Evolutionary conservation across 2,797 vertebrate species (phyloP).

Genomic region (Columba guinea): DNA sequence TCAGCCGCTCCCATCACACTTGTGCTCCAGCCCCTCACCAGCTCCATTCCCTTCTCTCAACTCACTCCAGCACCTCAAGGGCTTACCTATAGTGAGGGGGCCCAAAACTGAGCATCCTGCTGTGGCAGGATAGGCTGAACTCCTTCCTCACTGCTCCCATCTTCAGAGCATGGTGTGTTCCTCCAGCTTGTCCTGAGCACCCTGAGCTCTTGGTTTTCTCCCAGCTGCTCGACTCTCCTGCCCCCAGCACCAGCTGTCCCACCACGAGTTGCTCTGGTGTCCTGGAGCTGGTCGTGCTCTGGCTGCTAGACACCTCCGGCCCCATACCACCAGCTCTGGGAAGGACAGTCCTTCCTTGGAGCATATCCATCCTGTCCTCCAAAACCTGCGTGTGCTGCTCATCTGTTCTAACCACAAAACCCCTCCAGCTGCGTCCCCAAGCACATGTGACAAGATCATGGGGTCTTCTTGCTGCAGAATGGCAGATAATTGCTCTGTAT

Average conservation of each 20-base stretch:
- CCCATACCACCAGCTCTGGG: neutral
- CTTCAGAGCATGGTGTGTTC: neutral
- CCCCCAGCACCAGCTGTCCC: neutral
- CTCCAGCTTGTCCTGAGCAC: neutral
- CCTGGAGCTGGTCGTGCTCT: neutral
- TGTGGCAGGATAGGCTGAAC: neutral
- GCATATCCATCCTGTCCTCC: neutral
- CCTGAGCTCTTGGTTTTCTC: neutral
- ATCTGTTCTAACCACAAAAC: neutral
- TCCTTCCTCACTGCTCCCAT: neutral
- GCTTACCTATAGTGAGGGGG: too few relatives aligned
- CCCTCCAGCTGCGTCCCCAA: neutral
- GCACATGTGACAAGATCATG: neutral
- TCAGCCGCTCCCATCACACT: too few relatives aligned
- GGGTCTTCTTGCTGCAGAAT: neutral
- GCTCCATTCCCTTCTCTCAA: too few relatives aligned
- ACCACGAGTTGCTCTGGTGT: neutral
- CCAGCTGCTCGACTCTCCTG: accelerated
- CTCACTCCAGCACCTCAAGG: too few relatives aligned
- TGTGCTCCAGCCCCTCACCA: too few relatives aligned
- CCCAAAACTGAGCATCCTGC: neutral
- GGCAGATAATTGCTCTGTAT: neutral
- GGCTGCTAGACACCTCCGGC: neutral
- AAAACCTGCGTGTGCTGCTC: neutral
- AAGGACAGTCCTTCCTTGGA: neutral